Evolutionary conservation across 1,140 invertebrate species (phyloP), one percentile per base, ranked within the genome.

Genomic region (Drosophila watanabei): DNA sequence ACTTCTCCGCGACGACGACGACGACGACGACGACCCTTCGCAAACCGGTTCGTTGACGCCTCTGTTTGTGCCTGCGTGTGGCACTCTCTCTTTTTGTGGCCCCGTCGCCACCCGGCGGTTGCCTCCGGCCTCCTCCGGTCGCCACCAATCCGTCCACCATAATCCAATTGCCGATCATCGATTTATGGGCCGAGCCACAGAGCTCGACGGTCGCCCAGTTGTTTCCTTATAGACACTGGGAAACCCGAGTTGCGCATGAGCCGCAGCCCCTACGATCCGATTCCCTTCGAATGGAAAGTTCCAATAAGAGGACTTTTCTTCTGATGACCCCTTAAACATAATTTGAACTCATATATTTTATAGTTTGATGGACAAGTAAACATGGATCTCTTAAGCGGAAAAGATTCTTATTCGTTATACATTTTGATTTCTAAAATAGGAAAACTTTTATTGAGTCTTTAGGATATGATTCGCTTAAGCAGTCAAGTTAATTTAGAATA

Each of bases 11-110:
- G 18, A 18, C 39, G 63, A 58, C 37, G 9, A n/a, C n/a, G n/a
- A n/a, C n/a, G n/a, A n/a, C n/a, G n/a, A 35, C 65, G 58, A 73
- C 71, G 69, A 90, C 86, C 86, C 85, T 88, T 88, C 56, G 79
- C 48, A 89, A 89, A 89, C 85, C 85, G 85, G 85, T 89, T 89
- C 86, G 75, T 90, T 90, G 86, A 87, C 83, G 83, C 72, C 79
- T 72, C 75, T 70, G 66, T 51, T 60, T 69, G 51, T 65, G 84
- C 41, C 69, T 88, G 83, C 76, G 80, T 89, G 85, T 88, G 85
- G 80, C 77, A 78, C 84, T 89, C 84, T 88, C 84, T 89, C 78
- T 87, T 87, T 83, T 80, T 62, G 60, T 84, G 54, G 39, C 68
- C 61, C 63, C 63, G 13, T 18, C 52, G n/a, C 43, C 35, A 48